phyloP scores from a whole-genome alignment of 2,797 vertebrate genomes.

The Pipistrellus pipistrellus region DNA sequence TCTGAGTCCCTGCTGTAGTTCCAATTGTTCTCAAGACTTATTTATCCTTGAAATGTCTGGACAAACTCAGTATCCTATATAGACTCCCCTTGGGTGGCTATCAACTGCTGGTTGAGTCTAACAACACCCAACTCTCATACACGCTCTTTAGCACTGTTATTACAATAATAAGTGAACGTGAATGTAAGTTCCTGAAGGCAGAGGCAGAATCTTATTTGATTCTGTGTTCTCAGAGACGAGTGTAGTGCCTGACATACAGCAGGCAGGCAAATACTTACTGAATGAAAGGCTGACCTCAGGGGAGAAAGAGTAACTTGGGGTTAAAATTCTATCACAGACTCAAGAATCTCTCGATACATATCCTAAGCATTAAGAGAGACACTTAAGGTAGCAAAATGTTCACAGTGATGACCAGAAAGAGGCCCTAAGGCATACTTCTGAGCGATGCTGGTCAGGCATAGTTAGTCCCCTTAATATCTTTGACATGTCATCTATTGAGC shows the following conservation, averaged over 20 bases:
- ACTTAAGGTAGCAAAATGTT: neutral
- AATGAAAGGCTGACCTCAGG: neutral
- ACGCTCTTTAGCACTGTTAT: neutral
- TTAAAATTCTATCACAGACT: slow-evolving; percentile 26
- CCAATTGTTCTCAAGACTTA: neutral
- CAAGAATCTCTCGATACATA: neutral
- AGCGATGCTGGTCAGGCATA: neutral
- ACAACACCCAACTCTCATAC: neutral
- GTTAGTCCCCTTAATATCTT: neutral
- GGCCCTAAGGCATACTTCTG: neutral
- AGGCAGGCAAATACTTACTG: neutral
- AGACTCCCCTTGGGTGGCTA: neutral
- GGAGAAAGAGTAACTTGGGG: neutral
- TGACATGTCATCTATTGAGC: neutral
- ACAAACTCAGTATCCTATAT: neutral
- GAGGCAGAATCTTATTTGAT: neutral
- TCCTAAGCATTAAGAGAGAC: neutral
- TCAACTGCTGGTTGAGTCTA: neutral
- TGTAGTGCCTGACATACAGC: neutral
- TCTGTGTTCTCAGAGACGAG: neutral
- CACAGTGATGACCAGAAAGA: neutral
- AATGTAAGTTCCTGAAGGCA: neutral
- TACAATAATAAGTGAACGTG: neutral
- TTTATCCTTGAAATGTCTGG: neutral
- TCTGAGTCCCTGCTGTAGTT: neutral